Base-by-base conservation (phyloP, 2,797 vertebrate species). In the Crax fasciolata region DNA sequence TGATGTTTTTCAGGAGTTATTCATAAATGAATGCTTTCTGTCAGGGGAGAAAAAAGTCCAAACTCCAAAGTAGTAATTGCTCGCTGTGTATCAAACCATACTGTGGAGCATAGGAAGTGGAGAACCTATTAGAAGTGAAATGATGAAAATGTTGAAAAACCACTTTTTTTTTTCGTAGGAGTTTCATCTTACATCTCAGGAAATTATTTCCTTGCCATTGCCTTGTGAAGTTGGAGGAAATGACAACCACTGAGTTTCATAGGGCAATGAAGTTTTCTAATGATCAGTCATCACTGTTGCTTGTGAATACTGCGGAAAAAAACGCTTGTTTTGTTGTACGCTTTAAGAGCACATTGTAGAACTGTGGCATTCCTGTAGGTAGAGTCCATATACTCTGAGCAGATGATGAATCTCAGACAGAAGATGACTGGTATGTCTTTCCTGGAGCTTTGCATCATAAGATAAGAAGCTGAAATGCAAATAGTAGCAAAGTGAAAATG, bases 11-110 rank as follows among this genome's bases (percentile, higher is more conserved):
- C 59, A n/a, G 58, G 84, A 66, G 66, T 57, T 87, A 38, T 82
- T 93, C 66, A 70, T 65, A 88, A 88, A 93, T 55, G 23, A 78
- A 13, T 65, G 43, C 84, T 93, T 89, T 78, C 57, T 81, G 93
- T 76, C 57, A 48, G 43, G 16, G 58, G 74, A 83, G 87, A 72
- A 20, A 17, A 28, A 38, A 62, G n/a, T 51, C 39, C n/a, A 35
- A 58, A 74, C 13, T 51, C 48, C 61, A 90, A 91, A 77, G 23
- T 46, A 73, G 58, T 89, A 52, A 92, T 66, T 71, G 51, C 85
- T 84, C 14, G 44, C 4, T 54, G 18, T 62, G 27, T 74, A 81
- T 72, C 67, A 80, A 66, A 18, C 11, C 51, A 13, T 24, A 3
- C 19, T 55, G 10, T 49, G 41, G 14, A 28, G n/a, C 87, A 90